Evolutionary conservation across 2,888 invertebrate genomes (phyloP).

Genomic region (Drosophila leonis): DNA sequence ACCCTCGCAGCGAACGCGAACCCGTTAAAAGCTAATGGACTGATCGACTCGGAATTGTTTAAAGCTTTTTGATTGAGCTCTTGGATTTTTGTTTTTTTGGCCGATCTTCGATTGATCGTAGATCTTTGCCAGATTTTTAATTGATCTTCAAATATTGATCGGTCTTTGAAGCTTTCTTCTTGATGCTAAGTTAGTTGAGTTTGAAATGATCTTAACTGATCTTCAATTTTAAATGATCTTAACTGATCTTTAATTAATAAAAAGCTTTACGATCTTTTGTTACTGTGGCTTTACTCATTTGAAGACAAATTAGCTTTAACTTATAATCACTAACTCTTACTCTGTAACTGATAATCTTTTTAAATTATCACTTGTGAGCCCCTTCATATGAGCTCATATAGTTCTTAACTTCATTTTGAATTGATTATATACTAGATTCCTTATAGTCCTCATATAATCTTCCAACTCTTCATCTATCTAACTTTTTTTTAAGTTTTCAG

Average conservation of each 20-base stretch:
- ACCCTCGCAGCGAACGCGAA: constrained; percentile 14
- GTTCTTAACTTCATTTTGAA: too few species aligned
- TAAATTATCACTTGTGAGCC: background rate
- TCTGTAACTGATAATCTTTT: background rate
- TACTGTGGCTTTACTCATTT: background rate
- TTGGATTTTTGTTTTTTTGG: background rate
- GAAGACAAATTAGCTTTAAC: background rate
- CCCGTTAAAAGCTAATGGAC: constrained; percentile 32
- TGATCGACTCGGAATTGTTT: constrained; percentile 17
- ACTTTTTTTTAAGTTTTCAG: background rate
- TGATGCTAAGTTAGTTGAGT: background rate
- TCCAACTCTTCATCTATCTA: background rate
- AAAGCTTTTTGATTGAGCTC: constrained; percentile 45
- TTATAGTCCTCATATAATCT: background rate
- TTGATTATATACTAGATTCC: background rate
- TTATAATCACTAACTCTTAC: background rate
- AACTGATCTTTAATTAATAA: too few species aligned
- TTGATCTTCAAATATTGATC: constrained; percentile 1
- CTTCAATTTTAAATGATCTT: background rate
- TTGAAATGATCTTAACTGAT: background rate
- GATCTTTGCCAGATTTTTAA: constrained; percentile 5
- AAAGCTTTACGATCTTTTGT: background rate
- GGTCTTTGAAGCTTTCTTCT: background rate
- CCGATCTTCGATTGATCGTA: constrained; percentile 2
- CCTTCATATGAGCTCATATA: too few species aligned